Conservation (phyloP, 2,113 vertebrate genomes). For the Capricornis sumatraensis region DNA sequence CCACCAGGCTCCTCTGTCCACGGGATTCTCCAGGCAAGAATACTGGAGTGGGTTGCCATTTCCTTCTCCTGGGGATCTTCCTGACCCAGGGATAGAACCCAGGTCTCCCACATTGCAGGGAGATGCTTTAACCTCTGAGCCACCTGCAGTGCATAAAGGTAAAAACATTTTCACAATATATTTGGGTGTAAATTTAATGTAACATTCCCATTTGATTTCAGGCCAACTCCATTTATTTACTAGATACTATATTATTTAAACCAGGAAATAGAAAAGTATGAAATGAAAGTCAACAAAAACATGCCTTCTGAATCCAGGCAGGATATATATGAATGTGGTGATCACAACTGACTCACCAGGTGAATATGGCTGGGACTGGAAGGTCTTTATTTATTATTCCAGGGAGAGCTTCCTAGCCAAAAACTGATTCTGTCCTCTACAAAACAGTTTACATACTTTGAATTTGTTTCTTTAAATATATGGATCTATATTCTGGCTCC, state of each 20-base stretch:
- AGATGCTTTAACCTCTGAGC: too few relatives aligned
- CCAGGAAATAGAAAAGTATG: not conserved
- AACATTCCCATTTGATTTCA: not conserved
- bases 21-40: too few relatives aligned
- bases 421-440: not conserved
- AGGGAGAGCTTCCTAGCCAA: rapidly evolving
- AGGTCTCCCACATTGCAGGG: too few relatives aligned
- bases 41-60: too few relatives aligned
- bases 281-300: not conserved
- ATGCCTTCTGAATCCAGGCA: not conserved
- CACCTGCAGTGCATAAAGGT: not conserved
- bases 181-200: not conserved
- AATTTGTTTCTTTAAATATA: not conserved
- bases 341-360: not conserved
- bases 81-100: too few relatives aligned
- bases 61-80: too few relatives aligned
- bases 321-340: not conserved
- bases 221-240: not conserved
- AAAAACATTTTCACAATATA: not conserved
- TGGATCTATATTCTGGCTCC: not conserved
- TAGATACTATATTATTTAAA: not conserved
- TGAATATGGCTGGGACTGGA: not conserved
- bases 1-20: too few relatives aligned
- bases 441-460: not conserved
- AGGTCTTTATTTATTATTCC: not conserved